Evolutionary conservation across 2,797 vertebrate genomes (phyloP), one percentile per base, ranked within the genome.

Genomic region (Sebastiscus tertius): DNA sequence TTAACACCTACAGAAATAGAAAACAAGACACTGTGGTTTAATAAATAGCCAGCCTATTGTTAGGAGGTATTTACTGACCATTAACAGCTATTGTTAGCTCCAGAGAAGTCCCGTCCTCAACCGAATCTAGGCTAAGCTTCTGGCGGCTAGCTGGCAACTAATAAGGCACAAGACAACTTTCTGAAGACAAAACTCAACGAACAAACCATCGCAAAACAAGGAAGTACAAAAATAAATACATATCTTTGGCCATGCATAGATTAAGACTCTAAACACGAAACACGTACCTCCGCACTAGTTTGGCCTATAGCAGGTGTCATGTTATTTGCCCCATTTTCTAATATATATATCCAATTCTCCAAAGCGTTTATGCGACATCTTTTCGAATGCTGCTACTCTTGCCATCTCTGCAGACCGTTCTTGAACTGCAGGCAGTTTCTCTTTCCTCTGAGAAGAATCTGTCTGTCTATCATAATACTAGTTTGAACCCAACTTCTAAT

Each of bases 21-120:
- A 29, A 66, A 24, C 13, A 64, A 56, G 34, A 64, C 34, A 26
- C 18, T 70, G 20, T 14, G 24, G 14, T 77, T 78, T 3, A 69
- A 62, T 18, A n/a, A 66, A 39, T 36, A 33, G 52, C 12, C 24
- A 16, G 52, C 14, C 26, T n/a, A 29, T 14, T 3, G 29, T 8
- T 36, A n/a, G 4, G 5, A n/a, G 31, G 18, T 24, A 36, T n/a
- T 70, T 22, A 59, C 22, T 49, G 22, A 29, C 22, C 3, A 22
- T 16, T 1, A 62, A 56, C 16, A 29, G 42, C 42, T 39, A 22
- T 46, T 1, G 4, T 59, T 33, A 66, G 20, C 34, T 16, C 62
- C 13, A 65, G 5, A 63, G 61, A 63, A 27, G 14, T 39, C 36
- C 1, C 3, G 4, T 42, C 62, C 14, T 42, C 36, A 46, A 46